phyloP scores from a whole-genome alignment of 2,888 invertebrate genomes.

The Trichogramma dendrolimi region DNA sequence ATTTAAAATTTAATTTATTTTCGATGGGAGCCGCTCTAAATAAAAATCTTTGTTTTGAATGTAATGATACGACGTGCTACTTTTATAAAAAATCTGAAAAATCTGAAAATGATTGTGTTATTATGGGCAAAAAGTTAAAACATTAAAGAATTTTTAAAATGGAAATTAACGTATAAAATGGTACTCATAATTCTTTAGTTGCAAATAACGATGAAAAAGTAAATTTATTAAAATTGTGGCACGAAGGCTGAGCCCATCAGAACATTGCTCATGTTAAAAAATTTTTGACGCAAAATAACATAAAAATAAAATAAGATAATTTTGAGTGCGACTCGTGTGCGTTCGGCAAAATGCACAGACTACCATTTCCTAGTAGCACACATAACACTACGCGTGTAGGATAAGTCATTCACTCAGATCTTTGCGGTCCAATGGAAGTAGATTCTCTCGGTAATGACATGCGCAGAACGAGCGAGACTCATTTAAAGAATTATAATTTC shows the following conservation, averaged over 20 bases:
- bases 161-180: conserved; percentile 17
- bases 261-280: conserved; percentile 6
- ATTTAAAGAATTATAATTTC: no score
- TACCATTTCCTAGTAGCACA: no score
- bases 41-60: conserved; percentile 26
- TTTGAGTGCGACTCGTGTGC: conserved; percentile 7
- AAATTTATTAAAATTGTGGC: conserved; percentile 15
- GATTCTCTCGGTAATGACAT: no score
- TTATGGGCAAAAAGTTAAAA: no score
- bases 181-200: no score
- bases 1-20: conserved; percentile 18
- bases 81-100: conserved; percentile 15
- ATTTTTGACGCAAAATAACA: conserved; percentile 8
- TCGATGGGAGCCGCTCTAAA: conserved; percentile 23
- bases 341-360: conserved; percentile 8
- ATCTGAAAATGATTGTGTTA: conserved; percentile 14
- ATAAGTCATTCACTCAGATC: conserved; percentile 7
- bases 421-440: conserved; percentile 16
- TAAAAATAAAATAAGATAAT: background rate
- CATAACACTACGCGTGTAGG: background rate
- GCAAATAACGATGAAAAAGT: background rate
- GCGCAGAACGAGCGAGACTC: no score
- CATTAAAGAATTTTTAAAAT: conserved; percentile 9
- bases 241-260: conserved; percentile 15
- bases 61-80: conserved; percentile 16